These are phyloP conservation scores for Calephelis nemesis DNA, from an alignment of 1,140 invertebrate species.

Conservation along the genomic window DNA sequence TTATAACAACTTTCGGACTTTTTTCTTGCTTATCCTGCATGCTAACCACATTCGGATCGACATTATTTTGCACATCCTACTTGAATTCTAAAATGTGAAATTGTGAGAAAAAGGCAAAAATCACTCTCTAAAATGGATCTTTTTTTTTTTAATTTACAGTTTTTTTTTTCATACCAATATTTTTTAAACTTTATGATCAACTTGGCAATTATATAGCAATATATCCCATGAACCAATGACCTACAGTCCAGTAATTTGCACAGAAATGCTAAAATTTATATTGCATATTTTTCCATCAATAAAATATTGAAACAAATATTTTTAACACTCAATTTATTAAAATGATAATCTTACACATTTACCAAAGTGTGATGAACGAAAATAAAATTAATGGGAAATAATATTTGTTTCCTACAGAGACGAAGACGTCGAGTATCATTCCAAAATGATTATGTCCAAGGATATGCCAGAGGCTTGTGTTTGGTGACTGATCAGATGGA, in stretches of 20 bases:
- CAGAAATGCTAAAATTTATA: no score
- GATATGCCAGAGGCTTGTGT: conserved; percentile 36
- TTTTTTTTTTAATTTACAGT: neutral
- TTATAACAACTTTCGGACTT: conserved; percentile 61
- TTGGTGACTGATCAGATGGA: conserved; percentile 26
- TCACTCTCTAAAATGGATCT: neutral
- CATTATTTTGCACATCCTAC: conserved; percentile 6
- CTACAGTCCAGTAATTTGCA: neutral
- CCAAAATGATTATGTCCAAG: conserved; percentile 63
- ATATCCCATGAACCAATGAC: neutral
- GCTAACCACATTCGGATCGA: conserved; percentile 38
- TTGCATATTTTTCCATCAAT: no score
- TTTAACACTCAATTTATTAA: neutral
- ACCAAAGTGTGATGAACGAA: neutral
- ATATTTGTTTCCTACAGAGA: conserved; percentile 68
- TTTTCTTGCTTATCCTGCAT: conserved; percentile 71
- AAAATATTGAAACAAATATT: neutral
- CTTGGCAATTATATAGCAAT: neutral
- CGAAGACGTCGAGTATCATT: conserved; percentile 69
- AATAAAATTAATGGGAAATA: conserved; percentile 5
- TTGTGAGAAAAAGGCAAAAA: neutral
- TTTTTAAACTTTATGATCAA: no score
- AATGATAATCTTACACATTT: neutral
- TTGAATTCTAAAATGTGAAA: neutral
- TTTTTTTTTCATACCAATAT: neutral